phyloP scores from a whole-genome alignment of 2,888 invertebrate species.

The Chironomus tentans region DNA sequence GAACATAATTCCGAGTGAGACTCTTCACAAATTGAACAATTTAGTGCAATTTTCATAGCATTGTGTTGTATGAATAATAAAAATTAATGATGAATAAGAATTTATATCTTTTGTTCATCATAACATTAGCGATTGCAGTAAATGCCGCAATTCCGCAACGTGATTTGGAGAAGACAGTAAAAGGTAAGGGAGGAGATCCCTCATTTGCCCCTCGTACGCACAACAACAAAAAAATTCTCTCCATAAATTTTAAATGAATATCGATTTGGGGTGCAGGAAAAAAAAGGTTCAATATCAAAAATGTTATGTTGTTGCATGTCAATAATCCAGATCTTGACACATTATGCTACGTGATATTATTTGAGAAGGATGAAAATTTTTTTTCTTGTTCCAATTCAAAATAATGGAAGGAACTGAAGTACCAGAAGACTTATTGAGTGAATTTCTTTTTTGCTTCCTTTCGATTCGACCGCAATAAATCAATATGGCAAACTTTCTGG shows the following conservation, averaged over 20 bases:
- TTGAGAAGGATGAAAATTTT: not conserved
- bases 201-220: no score
- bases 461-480: constrained; percentile 16
- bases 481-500: not conserved
- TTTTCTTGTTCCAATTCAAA: not conserved
- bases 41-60: not conserved
- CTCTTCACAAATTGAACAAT: constrained; percentile 3
- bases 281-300: not conserved
- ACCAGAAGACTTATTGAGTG: not conserved
- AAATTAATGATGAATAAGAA: constrained; percentile 7
- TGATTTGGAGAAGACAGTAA: constrained; percentile 3
- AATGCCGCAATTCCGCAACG: constrained; percentile 14
- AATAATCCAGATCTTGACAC: not conserved
- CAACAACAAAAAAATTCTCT: no score
- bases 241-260: no score
- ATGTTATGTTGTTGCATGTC: not conserved
- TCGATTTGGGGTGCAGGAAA: no score
- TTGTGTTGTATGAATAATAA: constrained; percentile 9
- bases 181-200: not conserved
- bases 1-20: not conserved
- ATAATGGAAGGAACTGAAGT: not conserved
- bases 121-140: not conserved
- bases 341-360: not conserved
- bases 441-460: not conserved
- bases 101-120: not conserved